Evolutionary conservation across 2,888 invertebrate genomes (phyloP), one percentile per base, ranked within the genome.

Genomic region (Calameuta filiformis): DNA sequence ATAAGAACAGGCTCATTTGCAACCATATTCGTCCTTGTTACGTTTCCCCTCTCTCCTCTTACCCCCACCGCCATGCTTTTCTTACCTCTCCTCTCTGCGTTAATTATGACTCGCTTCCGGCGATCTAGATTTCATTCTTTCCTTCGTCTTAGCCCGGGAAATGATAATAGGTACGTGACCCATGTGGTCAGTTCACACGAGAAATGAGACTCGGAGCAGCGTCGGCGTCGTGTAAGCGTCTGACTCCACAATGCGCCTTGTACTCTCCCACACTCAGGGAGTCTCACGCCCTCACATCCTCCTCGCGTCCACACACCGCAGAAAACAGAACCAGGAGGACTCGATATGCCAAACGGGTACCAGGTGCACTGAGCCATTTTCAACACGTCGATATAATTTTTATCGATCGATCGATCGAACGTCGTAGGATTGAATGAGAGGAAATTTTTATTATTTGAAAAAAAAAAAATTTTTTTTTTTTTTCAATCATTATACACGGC

Each of bases 61-160:
- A 76, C 69, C 73, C 73, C 76, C 77, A 78, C 81, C 80, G 78
- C 81, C 81, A 80, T 80, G 80, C 77, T 83, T 83, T 6, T 15
- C 40, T 40, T 40, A 40, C 40, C 40, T 40, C 40, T 40, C 40
- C 85, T 83, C 82, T 33, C 33, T 3, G 91, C 91, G 91, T 91
- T 91, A 91, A 91, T 91, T 91, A 91, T 89, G 90, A 90, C 89
- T 85, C 85, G 89, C 91, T 91, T 91, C 91, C 91, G 91, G 91
- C 91, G 91, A 91, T 91, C 91, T 91, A 91, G 91, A 91, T 91
- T 91, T 91, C 91, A 91, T 91, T 91, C 91, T 91, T 90, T 89
- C 86, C 85, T 81, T 75, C 83, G 85, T 40, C 87, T 86, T 86
- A 86, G 85, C 81, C 85, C 82, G 89, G 91, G 89, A 90, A 90